Percentiles rank a stretch among this genome's conserved stretches.
Evolutionary conservation across 92 coral and sea anemone species (phyloP).

Genomic region (Scolanthus callimorphus): DNA sequence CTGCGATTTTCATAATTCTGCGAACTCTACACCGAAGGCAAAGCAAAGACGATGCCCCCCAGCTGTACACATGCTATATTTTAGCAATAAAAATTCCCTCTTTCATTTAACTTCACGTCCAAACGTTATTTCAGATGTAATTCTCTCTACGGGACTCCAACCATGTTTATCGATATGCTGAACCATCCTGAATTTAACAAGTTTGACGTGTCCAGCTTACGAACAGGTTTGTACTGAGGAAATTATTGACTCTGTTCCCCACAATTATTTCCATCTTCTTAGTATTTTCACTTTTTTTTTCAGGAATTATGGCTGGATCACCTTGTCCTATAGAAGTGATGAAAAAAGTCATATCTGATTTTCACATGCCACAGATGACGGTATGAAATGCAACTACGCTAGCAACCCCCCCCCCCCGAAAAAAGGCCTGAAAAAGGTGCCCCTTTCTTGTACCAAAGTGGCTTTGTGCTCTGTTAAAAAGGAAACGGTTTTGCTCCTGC

Average conservation of each 20-base stretch:
- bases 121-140: conserved; percentile 74
- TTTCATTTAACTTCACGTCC: too few species aligned
- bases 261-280: not conserved
- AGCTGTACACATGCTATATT: too few species aligned
- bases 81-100: too few species aligned
- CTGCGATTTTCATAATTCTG: too few species aligned
- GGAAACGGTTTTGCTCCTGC: too few species aligned
- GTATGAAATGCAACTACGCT: too few species aligned
- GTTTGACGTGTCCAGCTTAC: conserved; percentile 67
- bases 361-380: conserved; percentile 93
- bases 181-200: conserved; percentile 78
- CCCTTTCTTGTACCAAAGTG: too few species aligned
- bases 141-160: conserved; percentile 94
- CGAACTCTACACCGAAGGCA: too few species aligned
- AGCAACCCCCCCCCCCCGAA: too few species aligned
- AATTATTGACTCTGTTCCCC: not conserved
- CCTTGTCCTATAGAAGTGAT: conserved; percentile 92
- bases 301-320: conserved; percentile 93
- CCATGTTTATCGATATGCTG: conserved; percentile 92
- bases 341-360: conserved; percentile 64
- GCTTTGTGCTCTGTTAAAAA: too few species aligned
- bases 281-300: not conserved
- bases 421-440: too few species aligned
- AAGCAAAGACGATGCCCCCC: too few species aligned
- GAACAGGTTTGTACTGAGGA: conserved; percentile 59